Base-by-base conservation (phyloP, 2,797 vertebrate species). In the Danio aesculapii region DNA sequence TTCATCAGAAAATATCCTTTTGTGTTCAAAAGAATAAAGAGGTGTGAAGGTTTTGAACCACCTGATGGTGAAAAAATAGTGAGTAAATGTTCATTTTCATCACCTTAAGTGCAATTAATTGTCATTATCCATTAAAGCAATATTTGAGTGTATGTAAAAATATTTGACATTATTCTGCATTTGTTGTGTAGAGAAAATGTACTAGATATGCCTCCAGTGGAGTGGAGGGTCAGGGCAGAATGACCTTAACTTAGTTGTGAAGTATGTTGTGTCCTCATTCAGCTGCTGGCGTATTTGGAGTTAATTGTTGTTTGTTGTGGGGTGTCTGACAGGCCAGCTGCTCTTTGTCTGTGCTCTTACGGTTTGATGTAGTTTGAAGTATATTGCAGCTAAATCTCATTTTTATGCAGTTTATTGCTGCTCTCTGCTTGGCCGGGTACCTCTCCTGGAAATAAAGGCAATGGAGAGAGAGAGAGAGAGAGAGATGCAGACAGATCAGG, bases 301-400 rank as follows among this genome's bases (percentile, higher is more conserved):
- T 66, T 59, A 68, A 79, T 83, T 71, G 76, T 61, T 77, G 84
- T 84, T 84, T 69, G 57, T 66, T 62, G 66, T 43, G 6, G 44
- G 43, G 68, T 81, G 43, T 79, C 59, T 71, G 58, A 77, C 14
- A 70, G 69, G 84, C 73, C 82, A 86, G 89, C 91, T 93, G 91
- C 47, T 92, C 89, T 87, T 84, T 78, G 49, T 93, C 88, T 63
- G 57, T 75, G 16, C 81, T 44, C 4, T 82, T 84, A 88, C 84
- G 83, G 58, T 86, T 67, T 86, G 82, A 89, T 92, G 89, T 66
- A 87, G 73, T 86, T 69, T 89, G 91, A 93, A 85, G 85, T 84
- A 41, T 85, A 86, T 85, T 72, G 63, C 77, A 0, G 70, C 63
- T 71, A 86, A 86, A 88, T 89, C 86, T 64, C 55, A 53, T 76